Percentiles rank a stretch among this genome's conserved stretches.
Evolutionary conservation across 1,140 invertebrate species (phyloP).

Genomic region (Watersipora subatra): DNA sequence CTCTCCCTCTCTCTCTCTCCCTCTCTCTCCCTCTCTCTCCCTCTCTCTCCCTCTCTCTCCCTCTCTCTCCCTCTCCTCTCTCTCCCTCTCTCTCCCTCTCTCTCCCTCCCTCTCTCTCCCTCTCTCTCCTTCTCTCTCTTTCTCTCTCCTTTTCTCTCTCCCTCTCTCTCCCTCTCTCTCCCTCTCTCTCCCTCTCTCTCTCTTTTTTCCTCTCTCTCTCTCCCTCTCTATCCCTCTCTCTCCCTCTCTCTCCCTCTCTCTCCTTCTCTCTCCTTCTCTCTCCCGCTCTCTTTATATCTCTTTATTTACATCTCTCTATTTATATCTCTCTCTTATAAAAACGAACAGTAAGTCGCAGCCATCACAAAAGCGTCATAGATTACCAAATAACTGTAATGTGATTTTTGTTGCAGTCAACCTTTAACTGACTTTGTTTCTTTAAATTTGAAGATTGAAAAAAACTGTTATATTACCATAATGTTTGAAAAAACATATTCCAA

Average conservation of each 20-base stretch:
- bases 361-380: too few relatives aligned
- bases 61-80: too few relatives aligned
- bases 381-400: too few relatives aligned
- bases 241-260: background rate
- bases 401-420: background rate
- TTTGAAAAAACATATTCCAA: too few relatives aligned
- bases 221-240: too few relatives aligned
- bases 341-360: too few relatives aligned
- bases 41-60: constrained; percentile 12
- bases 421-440: background rate
- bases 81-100: constrained; percentile 10
- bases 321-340: background rate
- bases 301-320: background rate
- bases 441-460: background rate
- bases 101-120: constrained; percentile 1
- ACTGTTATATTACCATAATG: background rate
- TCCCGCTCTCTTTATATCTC: too few relatives aligned
- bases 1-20: background rate
- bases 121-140: constrained; percentile 1
- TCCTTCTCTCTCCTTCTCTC: background rate
- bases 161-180: background rate
- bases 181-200: background rate
- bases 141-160: background rate
- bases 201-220: background rate
- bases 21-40: constrained; percentile 10